Evolutionary conservation across 2,888 invertebrate genomes (phyloP).

Genomic region (Hedychridium roseum): DNA sequence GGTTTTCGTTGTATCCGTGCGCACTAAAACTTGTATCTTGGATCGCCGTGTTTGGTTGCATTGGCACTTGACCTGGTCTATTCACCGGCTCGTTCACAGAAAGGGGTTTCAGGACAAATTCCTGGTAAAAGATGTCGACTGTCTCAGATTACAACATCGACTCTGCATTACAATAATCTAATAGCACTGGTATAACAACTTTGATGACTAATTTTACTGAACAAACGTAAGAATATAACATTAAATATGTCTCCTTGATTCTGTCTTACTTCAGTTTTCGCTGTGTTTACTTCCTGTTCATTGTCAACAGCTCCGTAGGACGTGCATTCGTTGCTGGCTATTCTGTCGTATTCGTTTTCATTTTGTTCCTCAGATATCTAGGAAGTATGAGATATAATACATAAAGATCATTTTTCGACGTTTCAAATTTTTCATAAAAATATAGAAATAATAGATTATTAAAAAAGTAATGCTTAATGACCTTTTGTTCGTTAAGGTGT

Average conservation of each 20-base stretch:
- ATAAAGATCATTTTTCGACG: neutral
- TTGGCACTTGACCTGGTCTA: constrained; percentile 47
- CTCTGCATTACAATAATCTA: too few relatives aligned
- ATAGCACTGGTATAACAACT: too few relatives aligned
- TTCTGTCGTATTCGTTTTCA: constrained; percentile 44
- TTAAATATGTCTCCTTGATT: neutral
- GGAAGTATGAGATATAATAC: neutral
- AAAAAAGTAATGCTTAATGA: constrained; percentile 19
- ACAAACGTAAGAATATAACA: too few relatives aligned
- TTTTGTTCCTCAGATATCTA: constrained; percentile 15
- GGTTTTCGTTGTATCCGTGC: constrained; percentile 14
- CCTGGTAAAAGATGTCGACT: constrained; percentile 32
- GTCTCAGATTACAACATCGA: neutral
- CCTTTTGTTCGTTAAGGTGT: constrained; percentile 48
- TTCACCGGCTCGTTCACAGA: constrained; percentile 34
- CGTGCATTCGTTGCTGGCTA: constrained; percentile 45
- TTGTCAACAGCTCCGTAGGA: constrained; percentile 52
- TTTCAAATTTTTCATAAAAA: neutral
- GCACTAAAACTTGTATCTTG: constrained; percentile 11
- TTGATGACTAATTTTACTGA: too few relatives aligned
- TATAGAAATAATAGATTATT: neutral
- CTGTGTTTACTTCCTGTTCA: constrained; percentile 39
- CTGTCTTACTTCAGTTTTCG: constrained; percentile 41
- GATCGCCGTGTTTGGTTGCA: constrained; percentile 41
- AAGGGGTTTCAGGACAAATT: constrained; percentile 48